Conservation (phyloP, 2,797 vertebrate genomes). For the Spinus olivaceus region DNA sequence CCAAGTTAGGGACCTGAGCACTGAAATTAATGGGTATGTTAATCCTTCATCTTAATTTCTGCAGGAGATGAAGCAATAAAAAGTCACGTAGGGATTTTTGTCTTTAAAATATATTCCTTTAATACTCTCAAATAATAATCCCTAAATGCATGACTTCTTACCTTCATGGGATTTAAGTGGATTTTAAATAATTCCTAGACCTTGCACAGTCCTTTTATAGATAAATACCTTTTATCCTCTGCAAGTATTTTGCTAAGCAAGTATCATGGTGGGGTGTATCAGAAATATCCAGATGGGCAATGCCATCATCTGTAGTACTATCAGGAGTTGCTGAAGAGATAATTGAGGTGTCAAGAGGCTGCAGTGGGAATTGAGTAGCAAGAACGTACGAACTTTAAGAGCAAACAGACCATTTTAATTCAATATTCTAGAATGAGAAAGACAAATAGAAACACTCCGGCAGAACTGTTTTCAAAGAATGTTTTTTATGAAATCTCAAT, state of each 20-base stretch:
- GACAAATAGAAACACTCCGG: neutral
- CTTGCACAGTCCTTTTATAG: neutral
- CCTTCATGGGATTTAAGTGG: constrained; percentile 22
- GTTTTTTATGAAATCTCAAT: constrained; percentile 19
- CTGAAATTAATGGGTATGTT: neutral
- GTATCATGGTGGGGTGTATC: neutral
- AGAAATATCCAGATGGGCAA: constrained; percentile 2
- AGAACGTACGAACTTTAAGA: neutral
- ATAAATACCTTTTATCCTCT: constrained; percentile 35
- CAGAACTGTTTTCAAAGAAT: constrained; percentile 24
- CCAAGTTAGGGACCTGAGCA: neutral
- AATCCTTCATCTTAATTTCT: constrained; percentile 1
- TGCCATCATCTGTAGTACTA: neutral
- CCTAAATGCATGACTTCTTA: constrained; percentile 10
- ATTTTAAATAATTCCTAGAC: constrained; percentile 41
- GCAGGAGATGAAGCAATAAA: neutral
- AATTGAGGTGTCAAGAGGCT: neutral
- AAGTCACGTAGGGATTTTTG: neutral
- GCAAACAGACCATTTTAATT: constrained; percentile 12
- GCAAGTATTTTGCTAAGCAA: neutral
- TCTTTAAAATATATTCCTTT: constrained; percentile 1
- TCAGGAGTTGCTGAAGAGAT: neutral
- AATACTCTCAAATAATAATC: constrained; percentile 29
- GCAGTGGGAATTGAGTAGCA: neutral
- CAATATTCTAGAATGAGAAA: constrained; percentile 24